Evolutionary conservation across 1,140 invertebrate genomes (phyloP).

Genomic region (Dryas iulia): DNA sequence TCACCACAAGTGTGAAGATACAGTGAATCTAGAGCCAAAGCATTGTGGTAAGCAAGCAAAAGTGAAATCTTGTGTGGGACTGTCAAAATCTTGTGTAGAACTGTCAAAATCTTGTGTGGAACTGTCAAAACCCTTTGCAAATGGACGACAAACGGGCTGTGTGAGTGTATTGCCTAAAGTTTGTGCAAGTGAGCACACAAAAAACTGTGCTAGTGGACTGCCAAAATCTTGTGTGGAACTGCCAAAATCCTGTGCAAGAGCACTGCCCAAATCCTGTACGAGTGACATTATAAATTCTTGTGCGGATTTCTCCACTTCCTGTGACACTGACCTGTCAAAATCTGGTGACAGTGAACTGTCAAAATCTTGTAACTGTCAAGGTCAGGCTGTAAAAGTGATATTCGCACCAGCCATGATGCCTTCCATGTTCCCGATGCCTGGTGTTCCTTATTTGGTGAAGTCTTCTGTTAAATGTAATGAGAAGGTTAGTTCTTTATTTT

Average conservation of each 20-base stretch:
- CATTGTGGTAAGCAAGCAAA: background rate
- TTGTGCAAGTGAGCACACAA: background rate
- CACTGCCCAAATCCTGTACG: background rate
- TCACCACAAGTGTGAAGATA: constrained; percentile 25
- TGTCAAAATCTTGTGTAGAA: background rate
- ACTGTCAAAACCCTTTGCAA: background rate
- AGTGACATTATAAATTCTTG: background rate
- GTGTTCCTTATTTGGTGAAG: constrained; percentile 56
- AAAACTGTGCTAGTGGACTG: background rate
- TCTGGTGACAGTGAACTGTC: background rate
- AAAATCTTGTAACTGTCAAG: constrained; percentile 45
- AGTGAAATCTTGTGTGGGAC: background rate
- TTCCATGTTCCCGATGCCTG: constrained; percentile 50
- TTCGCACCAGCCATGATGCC: constrained; percentile 68
- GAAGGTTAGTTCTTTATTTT: constrained; percentile 42
- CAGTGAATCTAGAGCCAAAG: constrained; percentile 14
- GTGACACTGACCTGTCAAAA: constrained; percentile 8
- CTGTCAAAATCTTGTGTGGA: constrained; percentile 4
- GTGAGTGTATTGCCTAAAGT: background rate
- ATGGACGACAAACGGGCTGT: background rate
- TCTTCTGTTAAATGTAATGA: constrained; percentile 39
- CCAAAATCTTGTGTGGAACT: background rate
- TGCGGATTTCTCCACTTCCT: background rate
- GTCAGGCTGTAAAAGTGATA: constrained; percentile 59
- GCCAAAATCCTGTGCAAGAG: background rate